Evolutionary conservation across 2,888 invertebrate species (phyloP), one percentile per base, ranked within the genome.

Genomic region (Watsonalla binaria): DNA sequence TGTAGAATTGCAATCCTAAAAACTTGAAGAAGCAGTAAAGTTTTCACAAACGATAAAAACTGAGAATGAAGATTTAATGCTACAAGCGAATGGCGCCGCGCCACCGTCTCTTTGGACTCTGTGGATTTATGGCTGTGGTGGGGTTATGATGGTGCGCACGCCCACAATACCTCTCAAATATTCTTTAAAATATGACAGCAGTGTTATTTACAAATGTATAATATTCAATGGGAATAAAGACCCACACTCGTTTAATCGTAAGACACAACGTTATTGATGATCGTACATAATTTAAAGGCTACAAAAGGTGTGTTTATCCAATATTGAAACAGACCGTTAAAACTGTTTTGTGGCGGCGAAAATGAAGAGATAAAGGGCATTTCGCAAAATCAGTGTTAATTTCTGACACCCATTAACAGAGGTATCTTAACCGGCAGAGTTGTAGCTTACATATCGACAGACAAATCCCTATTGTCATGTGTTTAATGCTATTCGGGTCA

Each of bases 301-400:
- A 42, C 42, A 42, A 42, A 11, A 42, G 11, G 11, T 11, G 11
- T 42, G 11, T 8, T 42, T 42, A 11, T 8, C 11, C 11, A 0
- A 7, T 42, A 11, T 42, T 11, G 42, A 11, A 42, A 42, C 11
- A 72, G 59, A 63, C 60, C 65, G 68, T 68, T 72, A 74, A 79
- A 68, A 62, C 56, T 65, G 60, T 59, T 70, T 76, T 67, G 71
- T 74, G 58, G 65, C 48, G 65, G 70, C 70, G 76, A 76, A 83
- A 80, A 84, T 80, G 78, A 82, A 82, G 79, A 80, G 72, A 74
- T 75, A 65, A 68, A 61, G 70, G 71, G 42, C 42, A 42, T 42
- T 72, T 73, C 70, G 75, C 77, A 73, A 78, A 78, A 74, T 70
- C 68, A 71, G 76, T 78, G 86, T 80, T 85, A 86, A 85, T 85